phyloP scores from a whole-genome alignment of 1,140 invertebrate genomes.

The Marisa cornuarietis region DNA sequence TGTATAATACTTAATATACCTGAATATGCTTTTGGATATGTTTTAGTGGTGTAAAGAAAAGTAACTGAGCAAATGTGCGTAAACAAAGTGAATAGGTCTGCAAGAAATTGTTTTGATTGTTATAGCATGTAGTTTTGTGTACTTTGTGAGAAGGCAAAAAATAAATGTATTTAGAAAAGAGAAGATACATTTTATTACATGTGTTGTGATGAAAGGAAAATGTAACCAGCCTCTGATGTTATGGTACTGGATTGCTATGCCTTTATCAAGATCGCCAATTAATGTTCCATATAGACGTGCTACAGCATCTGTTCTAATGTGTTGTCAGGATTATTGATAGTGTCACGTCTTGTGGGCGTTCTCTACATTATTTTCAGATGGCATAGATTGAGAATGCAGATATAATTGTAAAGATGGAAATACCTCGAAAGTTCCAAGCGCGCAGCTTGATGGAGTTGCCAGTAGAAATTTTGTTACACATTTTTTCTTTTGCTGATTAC shows the following conservation, averaged over 20 bases:
- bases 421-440: too few relatives aligned
- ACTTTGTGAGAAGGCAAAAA: background rate
- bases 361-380: background rate
- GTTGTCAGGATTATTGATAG: too few relatives aligned
- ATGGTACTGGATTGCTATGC: too few relatives aligned
- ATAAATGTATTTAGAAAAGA: background rate
- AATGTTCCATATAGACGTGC: too few relatives aligned
- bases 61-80: background rate
- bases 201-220: background rate
- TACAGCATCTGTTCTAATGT: too few relatives aligned
- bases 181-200: background rate
- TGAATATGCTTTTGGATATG: background rate
- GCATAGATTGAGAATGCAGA: background rate
- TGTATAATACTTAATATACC: background rate
- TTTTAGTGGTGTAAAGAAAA: too few relatives aligned
- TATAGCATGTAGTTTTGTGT: too few relatives aligned
- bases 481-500: slow-evolving; percentile 41
- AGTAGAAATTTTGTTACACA: slow-evolving; percentile 29
- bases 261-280: background rate
- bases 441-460: slow-evolving; percentile 25
- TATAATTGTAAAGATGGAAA: background rate
- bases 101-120: background rate
- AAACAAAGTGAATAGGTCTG: background rate
- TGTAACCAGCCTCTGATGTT: background rate
- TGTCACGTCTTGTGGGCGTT: background rate